Conservation (phyloP, 2,797 vertebrate genomes). For the Delichon dasypus region DNA sequence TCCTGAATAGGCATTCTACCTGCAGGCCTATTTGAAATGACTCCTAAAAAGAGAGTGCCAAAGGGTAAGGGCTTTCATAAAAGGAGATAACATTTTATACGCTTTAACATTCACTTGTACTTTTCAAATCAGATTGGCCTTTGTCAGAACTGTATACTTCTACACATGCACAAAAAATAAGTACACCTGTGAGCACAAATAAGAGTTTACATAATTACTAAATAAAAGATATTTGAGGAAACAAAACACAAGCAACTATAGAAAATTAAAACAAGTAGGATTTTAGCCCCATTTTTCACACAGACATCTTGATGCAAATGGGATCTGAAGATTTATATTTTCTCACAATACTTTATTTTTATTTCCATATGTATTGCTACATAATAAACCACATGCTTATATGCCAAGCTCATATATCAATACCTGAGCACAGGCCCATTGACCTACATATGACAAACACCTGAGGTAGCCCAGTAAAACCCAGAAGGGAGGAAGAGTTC, state of each 20-base stretch:
- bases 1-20: background rate
- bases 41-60: background rate
- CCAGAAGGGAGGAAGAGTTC: background rate
- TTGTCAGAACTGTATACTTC: background rate
- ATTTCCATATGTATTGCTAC: background rate
- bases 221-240: background rate
- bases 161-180: background rate
- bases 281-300: background rate
- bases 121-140: background rate
- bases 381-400: background rate
- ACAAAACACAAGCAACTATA: background rate
- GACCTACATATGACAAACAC: background rate
- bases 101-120: background rate
- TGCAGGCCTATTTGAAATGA: background rate
- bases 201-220: background rate
- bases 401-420: background rate
- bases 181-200: background rate
- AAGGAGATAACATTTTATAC: background rate
- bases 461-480: background rate
- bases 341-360: background rate
- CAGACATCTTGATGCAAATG: background rate
- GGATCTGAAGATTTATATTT: background rate
- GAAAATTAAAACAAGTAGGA: background rate
- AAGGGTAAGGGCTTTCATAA: background rate
- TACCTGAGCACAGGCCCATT: background rate